Percentiles rank a stretch among this genome's conserved stretches.
phyloP scores from a whole-genome alignment of 2,888 invertebrate genomes.

The Tryphoninae sp. region DNA sequence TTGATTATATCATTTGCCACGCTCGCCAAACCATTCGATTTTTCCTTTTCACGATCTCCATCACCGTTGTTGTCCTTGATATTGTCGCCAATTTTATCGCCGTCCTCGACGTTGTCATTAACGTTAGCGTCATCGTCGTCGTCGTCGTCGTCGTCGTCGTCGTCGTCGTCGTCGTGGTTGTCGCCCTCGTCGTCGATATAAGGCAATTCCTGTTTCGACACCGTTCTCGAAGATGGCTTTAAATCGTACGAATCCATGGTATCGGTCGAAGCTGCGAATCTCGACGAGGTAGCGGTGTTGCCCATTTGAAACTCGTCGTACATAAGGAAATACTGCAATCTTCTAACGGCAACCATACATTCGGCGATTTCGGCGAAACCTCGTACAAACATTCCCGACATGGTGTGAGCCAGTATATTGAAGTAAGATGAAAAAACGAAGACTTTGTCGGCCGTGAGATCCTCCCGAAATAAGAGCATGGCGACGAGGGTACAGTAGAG shows the following conservation, averaged over 20 bases:
- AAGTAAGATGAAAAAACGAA: conserved; percentile 84
- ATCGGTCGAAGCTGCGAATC: conserved; percentile 65
- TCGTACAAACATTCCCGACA: conserved; percentile 84
- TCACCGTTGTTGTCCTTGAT: conserved; percentile 65
- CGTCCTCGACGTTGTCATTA: no score
- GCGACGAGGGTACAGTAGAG: conserved; percentile 89
- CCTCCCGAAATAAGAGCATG: conserved; percentile 86
- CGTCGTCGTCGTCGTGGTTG: conserved; percentile 67
- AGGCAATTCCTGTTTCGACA: conserved; percentile 72
- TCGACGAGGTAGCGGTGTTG: conserved; percentile 52
- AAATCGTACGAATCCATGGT: conserved; percentile 67
- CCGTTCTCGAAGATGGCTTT: conserved; percentile 64
- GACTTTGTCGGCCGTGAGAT: conserved; percentile 87
- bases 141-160: conserved; percentile 61
- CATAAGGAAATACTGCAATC: conserved; percentile 80
- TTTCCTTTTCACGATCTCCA: conserved; percentile 69
- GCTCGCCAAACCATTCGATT: conserved; percentile 79
- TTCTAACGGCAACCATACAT: conserved; percentile 82
- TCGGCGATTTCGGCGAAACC: conserved; percentile 84
- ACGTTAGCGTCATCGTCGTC: conserved; percentile 62
- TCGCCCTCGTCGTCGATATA: conserved; percentile 74
- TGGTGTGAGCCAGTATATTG: conserved; percentile 83
- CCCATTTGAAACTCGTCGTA: conserved; percentile 77
- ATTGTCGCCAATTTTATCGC: no score
- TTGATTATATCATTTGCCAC: conserved; percentile 71